Conservation (phyloP, 1,140 invertebrate species). For the Notospermus geniculatus region DNA sequence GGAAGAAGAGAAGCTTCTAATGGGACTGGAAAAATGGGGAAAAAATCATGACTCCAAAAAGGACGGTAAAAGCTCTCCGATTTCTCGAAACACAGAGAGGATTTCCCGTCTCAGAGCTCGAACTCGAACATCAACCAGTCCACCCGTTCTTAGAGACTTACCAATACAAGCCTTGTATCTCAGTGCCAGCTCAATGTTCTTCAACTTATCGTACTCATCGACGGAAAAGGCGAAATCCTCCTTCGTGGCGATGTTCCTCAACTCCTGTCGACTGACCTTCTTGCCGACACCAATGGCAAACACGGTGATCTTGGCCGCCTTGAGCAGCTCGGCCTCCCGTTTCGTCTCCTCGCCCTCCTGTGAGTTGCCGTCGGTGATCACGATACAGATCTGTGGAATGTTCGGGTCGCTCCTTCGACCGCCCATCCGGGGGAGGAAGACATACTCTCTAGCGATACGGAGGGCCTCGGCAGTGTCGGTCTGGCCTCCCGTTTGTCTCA, state of each 20-base stretch:
- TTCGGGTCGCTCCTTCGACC: conserved; percentile 9
- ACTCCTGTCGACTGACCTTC: conserved; percentile 25
- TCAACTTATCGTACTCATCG: conserved; percentile 37
- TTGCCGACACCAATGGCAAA: conserved; percentile 38
- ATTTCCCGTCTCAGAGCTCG: too few relatives aligned
- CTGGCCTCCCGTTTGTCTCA: conserved; percentile 3
- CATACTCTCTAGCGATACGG: conserved; percentile 11
- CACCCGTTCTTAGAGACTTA: conserved; percentile 9
- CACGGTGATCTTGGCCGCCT: conserved; percentile 28
- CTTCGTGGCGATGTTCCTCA: conserved; percentile 31
- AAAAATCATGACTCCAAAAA: too few relatives aligned
- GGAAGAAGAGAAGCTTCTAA: too few relatives aligned
- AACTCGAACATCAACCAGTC: too few relatives aligned
- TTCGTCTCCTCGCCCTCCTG: background rate
- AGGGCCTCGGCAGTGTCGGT: conserved; percentile 18
- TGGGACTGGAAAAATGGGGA: too few relatives aligned
- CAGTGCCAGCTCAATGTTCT: conserved; percentile 28
- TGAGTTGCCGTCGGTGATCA: conserved; percentile 21
- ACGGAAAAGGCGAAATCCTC: conserved; percentile 39
- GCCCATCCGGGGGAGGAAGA: conserved; percentile 18
- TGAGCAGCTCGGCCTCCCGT: conserved; percentile 16
- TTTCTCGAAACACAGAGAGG: too few relatives aligned
- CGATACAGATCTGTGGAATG: conserved; percentile 14
- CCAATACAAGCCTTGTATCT: conserved; percentile 36
- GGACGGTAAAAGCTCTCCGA: too few relatives aligned